Base-by-base conservation (phyloP, 2,888 invertebrate genomes). In the Acanthopleura granulata region DNA sequence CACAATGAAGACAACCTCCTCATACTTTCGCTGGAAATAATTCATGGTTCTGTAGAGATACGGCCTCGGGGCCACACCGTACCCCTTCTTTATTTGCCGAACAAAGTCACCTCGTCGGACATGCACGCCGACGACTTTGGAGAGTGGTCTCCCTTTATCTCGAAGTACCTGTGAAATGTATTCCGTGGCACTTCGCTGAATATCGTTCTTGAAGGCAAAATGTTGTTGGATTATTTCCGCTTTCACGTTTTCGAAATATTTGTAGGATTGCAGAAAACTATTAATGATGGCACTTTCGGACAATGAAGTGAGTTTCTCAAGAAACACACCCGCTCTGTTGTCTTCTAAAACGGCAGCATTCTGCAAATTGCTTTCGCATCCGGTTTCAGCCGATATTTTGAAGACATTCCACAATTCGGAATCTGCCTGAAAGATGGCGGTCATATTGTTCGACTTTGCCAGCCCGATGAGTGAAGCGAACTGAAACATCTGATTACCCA, bases 101-200 rank as follows among this genome's bases (percentile, higher is more conserved):
- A 88, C 84, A 77, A 91, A 83, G 77, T 91, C 91, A 15, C 90
- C 91, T 57, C 89, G 85, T 12, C 91, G 82, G 1, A 90, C 86
- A 78, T 91, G 91, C 25, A 91, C 81, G 0, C 89, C 90, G 0
- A 84, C 78, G 4, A 81, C 62, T 18, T 76, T 70, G 11, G 79
- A 75, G n/a, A 74, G 76, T 1, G 75, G 76, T 77, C 81, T 82
- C 25, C 79, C 78, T 12, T 76, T 76, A 25, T 78, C 74, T 18
- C 76, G 72, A 6, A 76, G 74, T 0, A 77, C 77, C 22, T 76
- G 66, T 14, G 62, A 49, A 1, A 85, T 79, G 71, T 82, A 85
- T 30, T 74, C 29, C 27, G 74, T 70, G 0, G 85, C 84, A 18
- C 75, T 74, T 29, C 74, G 49, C 40, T 73, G 49, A 29, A 84